Conservation (phyloP, 1,140 invertebrate genomes). For the Aricia agestis region DNA sequence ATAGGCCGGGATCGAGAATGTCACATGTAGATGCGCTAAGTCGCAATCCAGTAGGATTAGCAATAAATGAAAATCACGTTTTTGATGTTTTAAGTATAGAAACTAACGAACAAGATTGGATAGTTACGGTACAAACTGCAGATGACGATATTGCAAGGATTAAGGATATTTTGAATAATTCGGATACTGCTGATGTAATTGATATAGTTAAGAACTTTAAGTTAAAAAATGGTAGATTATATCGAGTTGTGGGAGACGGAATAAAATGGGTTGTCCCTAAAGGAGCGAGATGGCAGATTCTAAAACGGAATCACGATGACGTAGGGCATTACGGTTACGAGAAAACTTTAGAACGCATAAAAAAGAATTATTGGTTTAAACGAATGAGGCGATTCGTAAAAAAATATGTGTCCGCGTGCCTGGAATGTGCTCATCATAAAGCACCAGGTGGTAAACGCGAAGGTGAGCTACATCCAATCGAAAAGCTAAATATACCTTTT, state of each 20-base stretch:
- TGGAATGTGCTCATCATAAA: conserved; percentile 33
- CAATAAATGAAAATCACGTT: conserved; percentile 21
- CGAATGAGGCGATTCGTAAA: conserved; percentile 26
- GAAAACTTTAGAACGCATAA: conserved; percentile 18
- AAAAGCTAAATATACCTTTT: conserved; percentile 40
- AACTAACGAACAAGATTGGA: conserved; percentile 27
- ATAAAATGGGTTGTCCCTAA: conserved; percentile 26
- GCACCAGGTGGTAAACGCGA: conserved; percentile 32
- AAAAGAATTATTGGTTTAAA: conserved; percentile 23
- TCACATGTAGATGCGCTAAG: conserved; percentile 11
- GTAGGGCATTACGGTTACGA: conserved; percentile 24
- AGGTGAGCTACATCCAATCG: conserved; percentile 43
- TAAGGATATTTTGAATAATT: conserved; percentile 29
- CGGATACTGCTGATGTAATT: conserved; percentile 27
- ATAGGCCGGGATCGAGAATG: conserved; percentile 28
- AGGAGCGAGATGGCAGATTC: conserved; percentile 24
- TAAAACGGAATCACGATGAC: conserved; percentile 24
- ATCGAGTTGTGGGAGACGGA: conserved; percentile 28
- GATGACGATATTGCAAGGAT: conserved; percentile 34
- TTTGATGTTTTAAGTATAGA: conserved; percentile 18
- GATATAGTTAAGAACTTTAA: conserved; percentile 38
- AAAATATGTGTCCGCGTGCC: conserved; percentile 21
- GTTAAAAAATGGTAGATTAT: conserved; percentile 37
- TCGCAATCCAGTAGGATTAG: neutral
- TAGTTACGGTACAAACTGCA: conserved; percentile 34